These are phyloP conservation scores for Sipha flava DNA, from an alignment of 1,140 invertebrate species.

Conservation along the genomic window DNA sequence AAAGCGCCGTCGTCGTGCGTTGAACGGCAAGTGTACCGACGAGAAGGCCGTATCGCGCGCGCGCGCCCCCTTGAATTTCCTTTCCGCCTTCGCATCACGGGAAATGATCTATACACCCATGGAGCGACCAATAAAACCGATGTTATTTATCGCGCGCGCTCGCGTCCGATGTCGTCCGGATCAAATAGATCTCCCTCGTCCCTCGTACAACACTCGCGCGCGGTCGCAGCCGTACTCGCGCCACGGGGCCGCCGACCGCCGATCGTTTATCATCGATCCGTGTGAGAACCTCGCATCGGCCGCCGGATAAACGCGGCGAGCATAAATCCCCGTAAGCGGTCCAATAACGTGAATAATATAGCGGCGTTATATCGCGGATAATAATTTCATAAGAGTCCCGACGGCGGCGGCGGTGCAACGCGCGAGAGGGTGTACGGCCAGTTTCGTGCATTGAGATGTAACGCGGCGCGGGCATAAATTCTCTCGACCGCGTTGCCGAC, in stretches of 20 bases:
- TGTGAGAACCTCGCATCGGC: background rate
- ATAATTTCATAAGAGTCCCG: background rate
- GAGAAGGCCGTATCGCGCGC: background rate
- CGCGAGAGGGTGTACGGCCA: too few species aligned
- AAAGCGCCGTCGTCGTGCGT: too few species aligned
- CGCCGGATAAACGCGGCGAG: background rate
- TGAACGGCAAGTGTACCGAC: too few species aligned
- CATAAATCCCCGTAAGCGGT: background rate
- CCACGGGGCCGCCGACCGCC: background rate
- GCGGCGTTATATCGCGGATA: background rate
- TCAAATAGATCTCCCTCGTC: background rate
- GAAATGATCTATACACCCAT: background rate
- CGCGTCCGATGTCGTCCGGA: conserved; percentile 17
- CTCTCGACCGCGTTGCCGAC: too few species aligned
- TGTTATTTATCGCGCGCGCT: background rate
- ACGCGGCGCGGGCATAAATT: background rate
- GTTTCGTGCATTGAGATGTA: conserved; percentile 11
- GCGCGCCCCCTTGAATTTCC: background rate
- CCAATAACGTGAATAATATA: background rate
- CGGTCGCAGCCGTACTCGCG: too few species aligned
- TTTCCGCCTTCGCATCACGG: background rate
- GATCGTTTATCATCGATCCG: conserved; percentile 23
- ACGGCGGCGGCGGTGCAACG: background rate
- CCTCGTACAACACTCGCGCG: background rate
- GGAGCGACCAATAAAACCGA: conserved; percentile 7